phyloP scores from a whole-genome alignment of 2,888 invertebrate species.

The Eumacrocentrus americanus region DNA sequence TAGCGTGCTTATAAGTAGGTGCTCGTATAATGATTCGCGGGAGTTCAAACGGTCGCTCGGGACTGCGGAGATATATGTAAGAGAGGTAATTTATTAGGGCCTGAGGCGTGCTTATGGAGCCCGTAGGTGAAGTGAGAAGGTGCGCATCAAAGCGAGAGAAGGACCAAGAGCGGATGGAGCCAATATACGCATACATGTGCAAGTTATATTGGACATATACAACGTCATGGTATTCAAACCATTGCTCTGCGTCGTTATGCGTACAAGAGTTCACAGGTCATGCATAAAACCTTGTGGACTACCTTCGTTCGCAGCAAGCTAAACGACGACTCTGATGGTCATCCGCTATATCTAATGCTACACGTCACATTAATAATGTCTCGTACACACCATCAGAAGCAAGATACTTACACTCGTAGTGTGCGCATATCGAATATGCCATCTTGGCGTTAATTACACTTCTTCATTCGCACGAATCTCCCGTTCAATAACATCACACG shows the following conservation, averaged over 20 bases:
- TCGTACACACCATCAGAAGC: slow-evolving; percentile 4
- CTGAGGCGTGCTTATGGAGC: slow-evolving; percentile 47
- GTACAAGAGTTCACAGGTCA: slow-evolving; percentile 57
- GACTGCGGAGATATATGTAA: slow-evolving; percentile 43
- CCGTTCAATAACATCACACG: slow-evolving; percentile 8
- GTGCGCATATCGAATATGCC: slow-evolving; percentile 13
- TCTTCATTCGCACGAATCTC: not conserved
- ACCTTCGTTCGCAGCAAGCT: slow-evolving; percentile 16
- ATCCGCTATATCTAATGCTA: not conserved
- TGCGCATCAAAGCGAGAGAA: too few relatives aligned
- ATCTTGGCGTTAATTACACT: slow-evolving; percentile 15
- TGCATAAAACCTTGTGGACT: slow-evolving; percentile 55
- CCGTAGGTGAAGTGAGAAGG: slow-evolving; percentile 32
- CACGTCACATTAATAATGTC: slow-evolving; percentile 16
- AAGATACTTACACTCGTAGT: slow-evolving; percentile 2
- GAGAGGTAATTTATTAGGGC: slow-evolving; percentile 55
- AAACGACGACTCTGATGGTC: not conserved
- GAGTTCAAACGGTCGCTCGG: slow-evolving; percentile 46
- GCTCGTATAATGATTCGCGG: slow-evolving; percentile 38
- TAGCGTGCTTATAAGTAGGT: slow-evolving; percentile 27
- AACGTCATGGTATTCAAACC: not conserved
- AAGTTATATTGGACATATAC: not conserved
- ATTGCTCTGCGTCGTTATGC: slow-evolving; percentile 35
- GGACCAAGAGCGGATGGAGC: not conserved
- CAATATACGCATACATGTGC: not conserved